A percentile compares a stretch with the other conserved stretches of the same genome.
Conservation (phyloP, 2,113 vertebrate genomes). For the Falco punctatus region DNA sequence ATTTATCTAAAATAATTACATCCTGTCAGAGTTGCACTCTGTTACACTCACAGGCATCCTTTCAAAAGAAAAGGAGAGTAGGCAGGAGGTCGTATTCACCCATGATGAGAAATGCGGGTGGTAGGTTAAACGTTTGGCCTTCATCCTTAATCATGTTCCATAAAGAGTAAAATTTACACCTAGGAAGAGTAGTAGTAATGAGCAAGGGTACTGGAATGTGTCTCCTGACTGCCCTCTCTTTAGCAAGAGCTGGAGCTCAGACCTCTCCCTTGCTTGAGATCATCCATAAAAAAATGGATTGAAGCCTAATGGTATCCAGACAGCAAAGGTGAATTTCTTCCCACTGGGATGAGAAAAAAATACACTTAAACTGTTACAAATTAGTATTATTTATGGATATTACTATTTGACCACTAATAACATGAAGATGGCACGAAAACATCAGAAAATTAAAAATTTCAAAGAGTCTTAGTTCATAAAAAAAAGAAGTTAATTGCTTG, state of each 20-base stretch:
- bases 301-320: neutral
- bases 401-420: neutral
- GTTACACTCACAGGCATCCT: neutral
- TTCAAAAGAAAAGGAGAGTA: neutral
- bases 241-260: neutral
- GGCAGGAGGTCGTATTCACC: neutral
- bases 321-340: neutral
- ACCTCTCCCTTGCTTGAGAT: neutral
- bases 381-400: neutral
- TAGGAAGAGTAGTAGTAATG: neutral
- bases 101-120: neutral
- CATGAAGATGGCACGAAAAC: neutral
- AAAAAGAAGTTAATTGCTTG: neutral
- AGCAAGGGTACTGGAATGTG: neutral
- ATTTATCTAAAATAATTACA: slow-evolving; percentile 20
- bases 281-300: neutral
- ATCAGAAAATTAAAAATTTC: slow-evolving; percentile 10
- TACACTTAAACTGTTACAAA: neutral
- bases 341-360: neutral
- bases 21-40: neutral
- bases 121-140: neutral
- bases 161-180: neutral
- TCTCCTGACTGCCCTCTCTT: neutral
- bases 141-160: neutral
- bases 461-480: neutral